These are phyloP conservation scores for Phacellophora camtschatica DNA, from an alignment of 30 jellyfish, hydroid and myxozoan genomes.

Conservation along the genomic window DNA sequence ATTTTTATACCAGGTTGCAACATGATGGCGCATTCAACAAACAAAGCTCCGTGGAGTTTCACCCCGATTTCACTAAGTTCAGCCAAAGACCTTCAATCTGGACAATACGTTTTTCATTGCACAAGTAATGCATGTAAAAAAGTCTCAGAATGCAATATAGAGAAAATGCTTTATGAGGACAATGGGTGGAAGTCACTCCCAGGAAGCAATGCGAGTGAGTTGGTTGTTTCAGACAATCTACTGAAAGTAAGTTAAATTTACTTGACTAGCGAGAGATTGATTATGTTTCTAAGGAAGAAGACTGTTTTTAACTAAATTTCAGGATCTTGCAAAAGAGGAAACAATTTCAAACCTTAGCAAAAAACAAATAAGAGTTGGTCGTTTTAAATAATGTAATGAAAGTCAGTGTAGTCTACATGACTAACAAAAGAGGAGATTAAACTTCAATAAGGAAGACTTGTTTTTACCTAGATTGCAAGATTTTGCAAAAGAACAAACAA, in stretches of 20 bases:
- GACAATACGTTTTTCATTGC: background rate
- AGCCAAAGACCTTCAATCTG: background rate
- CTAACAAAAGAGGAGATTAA: too few species aligned
- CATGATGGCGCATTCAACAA: background rate
- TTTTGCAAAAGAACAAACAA: too few species aligned
- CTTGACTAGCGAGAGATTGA: too few species aligned
- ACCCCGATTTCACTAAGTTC: background rate
- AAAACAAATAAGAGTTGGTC: too few species aligned
- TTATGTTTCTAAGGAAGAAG: too few species aligned
- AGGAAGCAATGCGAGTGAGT: background rate
- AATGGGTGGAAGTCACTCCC: constrained; percentile 2
- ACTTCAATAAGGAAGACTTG: too few species aligned
- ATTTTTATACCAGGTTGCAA: background rate
- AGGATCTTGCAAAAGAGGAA: too few species aligned
- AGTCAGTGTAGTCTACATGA: too few species aligned
- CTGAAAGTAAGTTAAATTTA: background rate
- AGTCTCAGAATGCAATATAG: background rate
- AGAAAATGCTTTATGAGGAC: background rate
- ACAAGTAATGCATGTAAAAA: background rate
- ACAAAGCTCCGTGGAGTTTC: constrained; percentile 9
- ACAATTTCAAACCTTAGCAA: too few species aligned
- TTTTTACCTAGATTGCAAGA: too few species aligned
- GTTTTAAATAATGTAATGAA: too few species aligned
- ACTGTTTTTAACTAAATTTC: too few species aligned
- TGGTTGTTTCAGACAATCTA: background rate